Percentiles rank a stretch among this genome's conserved stretches.
These are phyloP conservation scores for Ligdia adustata DNA, from an alignment of 2,888 invertebrate genomes.

Conservation along the genomic window DNA sequence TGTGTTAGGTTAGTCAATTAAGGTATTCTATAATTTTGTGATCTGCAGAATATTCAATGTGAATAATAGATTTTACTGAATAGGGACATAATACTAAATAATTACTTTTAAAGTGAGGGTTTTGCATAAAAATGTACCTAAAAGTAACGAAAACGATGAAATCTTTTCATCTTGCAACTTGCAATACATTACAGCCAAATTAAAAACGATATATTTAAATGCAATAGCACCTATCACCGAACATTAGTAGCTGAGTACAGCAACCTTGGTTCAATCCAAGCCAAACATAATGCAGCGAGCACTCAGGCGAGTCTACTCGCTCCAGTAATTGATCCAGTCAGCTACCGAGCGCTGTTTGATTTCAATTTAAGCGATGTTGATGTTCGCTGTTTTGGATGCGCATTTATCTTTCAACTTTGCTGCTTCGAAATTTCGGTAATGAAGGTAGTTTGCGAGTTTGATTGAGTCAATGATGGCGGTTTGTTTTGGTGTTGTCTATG, in stretches of 20 bases:
- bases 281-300: slow-evolving; percentile 15
- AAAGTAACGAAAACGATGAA: too few species aligned
- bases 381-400: slow-evolving; percentile 34
- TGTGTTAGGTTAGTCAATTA: too few species aligned
- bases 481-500: slow-evolving; percentile 1
- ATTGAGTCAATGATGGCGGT: slow-evolving; percentile 15
- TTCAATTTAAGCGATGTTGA: slow-evolving; percentile 34
- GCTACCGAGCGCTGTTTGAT: slow-evolving; percentile 32
- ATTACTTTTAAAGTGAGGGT: too few species aligned
- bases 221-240: too few species aligned
- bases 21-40: too few species aligned
- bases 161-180: too few species aligned
- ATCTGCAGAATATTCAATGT: too few species aligned
- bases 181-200: too few species aligned
- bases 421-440: slow-evolving; percentile 23
- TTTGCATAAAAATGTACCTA: too few species aligned
- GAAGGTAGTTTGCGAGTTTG: slow-evolving; percentile 27
- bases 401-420: slow-evolving; percentile 33
- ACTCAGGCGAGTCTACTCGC: slow-evolving; percentile 10
- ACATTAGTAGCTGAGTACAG: neutral
- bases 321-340: slow-evolving; percentile 26
- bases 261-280: slow-evolving; percentile 1
- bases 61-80: too few species aligned
- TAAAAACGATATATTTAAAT: too few species aligned
- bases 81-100: too few species aligned